A percentile compares a stretch with the other conserved stretches of the same genome.
phyloP scores from a whole-genome alignment of 1,140 invertebrate genomes.

The Oryzaephilus surinamensis region DNA sequence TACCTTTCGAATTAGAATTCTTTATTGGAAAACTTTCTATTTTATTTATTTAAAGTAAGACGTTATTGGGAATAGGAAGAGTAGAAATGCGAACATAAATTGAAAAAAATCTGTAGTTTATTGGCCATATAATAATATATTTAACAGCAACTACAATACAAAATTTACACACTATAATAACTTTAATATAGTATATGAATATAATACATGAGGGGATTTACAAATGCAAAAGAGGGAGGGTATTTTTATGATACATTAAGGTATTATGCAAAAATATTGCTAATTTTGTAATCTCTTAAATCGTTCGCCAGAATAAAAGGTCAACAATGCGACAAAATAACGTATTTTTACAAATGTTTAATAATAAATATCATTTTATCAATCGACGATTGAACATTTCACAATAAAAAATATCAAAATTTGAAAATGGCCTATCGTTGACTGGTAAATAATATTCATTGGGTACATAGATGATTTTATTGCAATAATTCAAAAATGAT shows the following conservation, averaged over 20 bases:
- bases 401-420: too few species aligned
- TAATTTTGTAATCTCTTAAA: slow-evolving; percentile 34
- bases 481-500: slow-evolving; percentile 22
- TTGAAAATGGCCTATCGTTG: too few species aligned
- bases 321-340: slow-evolving; percentile 31
- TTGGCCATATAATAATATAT: slow-evolving; percentile 37
- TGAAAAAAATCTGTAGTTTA: slow-evolving; percentile 37
- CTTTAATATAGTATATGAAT: slow-evolving; percentile 35
- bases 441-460: too few species aligned
- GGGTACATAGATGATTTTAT: too few species aligned
- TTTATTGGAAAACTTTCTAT: not conserved
- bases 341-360: slow-evolving; percentile 15
- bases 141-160: slow-evolving; percentile 40
- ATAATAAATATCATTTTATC: slow-evolving; percentile 5
- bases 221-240: slow-evolving; percentile 31
- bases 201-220: slow-evolving; percentile 37
- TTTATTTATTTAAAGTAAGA: not conserved
- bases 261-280: slow-evolving; percentile 38
- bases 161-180: slow-evolving; percentile 39
- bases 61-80: not conserved
- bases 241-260: slow-evolving; percentile 31
- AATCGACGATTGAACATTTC: too few species aligned
- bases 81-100: slow-evolving; percentile 21
- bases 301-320: slow-evolving; percentile 32
- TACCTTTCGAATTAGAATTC: slow-evolving; percentile 2